Evolutionary conservation across 2,797 vertebrate species (phyloP).

Genomic region (Chiloscyllium punctatum): DNA sequence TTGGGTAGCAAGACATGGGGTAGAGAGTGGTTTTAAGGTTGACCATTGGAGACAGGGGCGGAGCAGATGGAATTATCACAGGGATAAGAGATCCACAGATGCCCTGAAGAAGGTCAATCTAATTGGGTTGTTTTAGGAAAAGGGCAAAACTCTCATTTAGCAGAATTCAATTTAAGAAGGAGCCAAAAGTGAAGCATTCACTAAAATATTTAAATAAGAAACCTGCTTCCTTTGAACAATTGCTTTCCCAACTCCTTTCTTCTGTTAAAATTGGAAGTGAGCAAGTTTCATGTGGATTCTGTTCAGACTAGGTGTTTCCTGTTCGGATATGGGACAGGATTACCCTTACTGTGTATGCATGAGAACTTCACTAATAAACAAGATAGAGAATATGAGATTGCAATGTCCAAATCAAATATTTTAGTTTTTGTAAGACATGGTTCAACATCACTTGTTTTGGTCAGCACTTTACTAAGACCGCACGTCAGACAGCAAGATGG

Average conservation of each 20-base stretch:
- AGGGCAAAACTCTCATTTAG: background rate
- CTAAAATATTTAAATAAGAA: background rate
- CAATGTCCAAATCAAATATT: background rate
- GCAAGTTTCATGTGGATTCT: background rate
- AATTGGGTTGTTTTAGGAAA: background rate
- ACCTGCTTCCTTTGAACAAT: no score
- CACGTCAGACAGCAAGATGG: background rate
- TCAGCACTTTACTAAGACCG: background rate
- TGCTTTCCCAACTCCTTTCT: background rate
- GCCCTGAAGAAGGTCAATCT: background rate
- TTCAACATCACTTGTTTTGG: background rate
- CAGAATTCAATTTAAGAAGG: background rate
- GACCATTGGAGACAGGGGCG: background rate
- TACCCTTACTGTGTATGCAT: background rate
- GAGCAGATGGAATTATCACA: background rate
- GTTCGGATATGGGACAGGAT: background rate
- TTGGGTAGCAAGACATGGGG: background rate
- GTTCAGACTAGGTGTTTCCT: background rate
- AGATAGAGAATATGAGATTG: background rate
- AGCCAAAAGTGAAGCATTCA: background rate
- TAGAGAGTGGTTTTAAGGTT: background rate
- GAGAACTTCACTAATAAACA: background rate
- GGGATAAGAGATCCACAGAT: background rate
- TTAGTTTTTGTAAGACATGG: background rate
- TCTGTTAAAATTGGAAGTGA: background rate